phyloP scores from a whole-genome alignment of 2,797 vertebrate species.

The Anabas testudineus region DNA sequence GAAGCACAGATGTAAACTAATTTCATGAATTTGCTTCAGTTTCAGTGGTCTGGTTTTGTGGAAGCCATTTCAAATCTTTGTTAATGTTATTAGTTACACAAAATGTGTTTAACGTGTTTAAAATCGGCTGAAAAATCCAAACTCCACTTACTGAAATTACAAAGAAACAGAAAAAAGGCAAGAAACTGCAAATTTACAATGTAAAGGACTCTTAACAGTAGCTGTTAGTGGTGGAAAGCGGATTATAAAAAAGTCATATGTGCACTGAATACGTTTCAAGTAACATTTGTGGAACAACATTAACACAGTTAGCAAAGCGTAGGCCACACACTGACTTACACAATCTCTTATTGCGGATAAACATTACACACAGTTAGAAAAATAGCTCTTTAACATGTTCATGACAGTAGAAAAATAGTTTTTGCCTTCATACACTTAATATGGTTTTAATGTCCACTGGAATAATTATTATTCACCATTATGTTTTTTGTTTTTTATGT shows the following conservation, averaged over 20 bases:
- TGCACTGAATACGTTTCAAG: neutral
- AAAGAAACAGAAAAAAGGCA: neutral
- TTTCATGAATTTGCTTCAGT: no score
- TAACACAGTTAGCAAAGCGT: neutral
- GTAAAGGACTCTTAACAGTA: neutral
- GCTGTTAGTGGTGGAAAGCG: neutral
- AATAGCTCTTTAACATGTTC: slow-evolving; percentile 55
- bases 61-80: neutral
- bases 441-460: slow-evolving; percentile 89
- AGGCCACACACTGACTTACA: slow-evolving; percentile 10
- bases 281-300: slow-evolving; percentile 21
- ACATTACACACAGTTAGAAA: slow-evolving; percentile 45
- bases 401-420: slow-evolving; percentile 66
- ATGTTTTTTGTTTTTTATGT: slow-evolving; percentile 70
- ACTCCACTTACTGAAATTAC: neutral
- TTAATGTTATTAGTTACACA: neutral
- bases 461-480: slow-evolving; percentile 86
- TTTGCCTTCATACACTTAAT: slow-evolving; percentile 81
- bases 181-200: neutral
- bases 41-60: neutral
- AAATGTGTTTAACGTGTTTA: no score
- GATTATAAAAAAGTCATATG: neutral
- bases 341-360: slow-evolving; percentile 21
- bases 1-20: neutral
- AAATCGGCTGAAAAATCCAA: no score